A percentile compares a stretch with the other conserved stretches of the same genome.
Evolutionary conservation across 2,113 vertebrate genomes (phyloP).

Genomic region (Nycticryphes semicollaris): DNA sequence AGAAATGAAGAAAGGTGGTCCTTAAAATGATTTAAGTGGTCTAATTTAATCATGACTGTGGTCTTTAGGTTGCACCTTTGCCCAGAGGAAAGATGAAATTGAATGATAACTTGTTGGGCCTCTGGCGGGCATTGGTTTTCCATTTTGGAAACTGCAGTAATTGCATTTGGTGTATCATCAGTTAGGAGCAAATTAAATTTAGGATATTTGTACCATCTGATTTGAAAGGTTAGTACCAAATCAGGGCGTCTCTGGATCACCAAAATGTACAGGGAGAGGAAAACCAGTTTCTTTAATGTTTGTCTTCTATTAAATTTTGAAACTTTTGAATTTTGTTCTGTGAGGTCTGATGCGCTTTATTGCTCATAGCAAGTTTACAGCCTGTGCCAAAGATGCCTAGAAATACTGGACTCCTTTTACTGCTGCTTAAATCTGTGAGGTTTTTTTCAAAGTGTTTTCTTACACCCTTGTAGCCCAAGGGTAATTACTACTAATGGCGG

Average conservation of each 20-base stretch:
- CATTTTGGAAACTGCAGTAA: conserved; percentile 46
- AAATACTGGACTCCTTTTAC: neutral
- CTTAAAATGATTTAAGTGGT: conserved; percentile 59
- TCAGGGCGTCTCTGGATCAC: neutral
- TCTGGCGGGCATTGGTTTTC: conserved; percentile 24
- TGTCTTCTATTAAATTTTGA: neutral
- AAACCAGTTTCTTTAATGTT: neutral
- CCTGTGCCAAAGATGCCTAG: neutral
- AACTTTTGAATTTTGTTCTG: neutral
- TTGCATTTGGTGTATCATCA: neutral
- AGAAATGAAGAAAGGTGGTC: conserved; percentile 11
- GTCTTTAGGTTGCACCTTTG: conserved; percentile 44
- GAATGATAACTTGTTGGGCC: conserved; percentile 37
- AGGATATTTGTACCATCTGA: neutral
- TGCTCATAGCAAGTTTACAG: neutral
- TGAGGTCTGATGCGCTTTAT: neutral
- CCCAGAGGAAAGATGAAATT: conserved; percentile 51
- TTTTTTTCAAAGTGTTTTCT: neutral
- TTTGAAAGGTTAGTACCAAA: conserved; percentile 42
- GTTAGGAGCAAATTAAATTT: conserved; percentile 62
- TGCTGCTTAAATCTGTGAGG: neutral
- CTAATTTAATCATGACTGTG: conserved; percentile 54
- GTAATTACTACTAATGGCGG: neutral
- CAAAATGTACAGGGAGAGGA: neutral
- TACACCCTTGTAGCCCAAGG: neutral